Evolutionary conservation across 2,113 vertebrate genomes (phyloP), one percentile per base, ranked within the genome.

Genomic region (Synodontis membranacea): DNA sequence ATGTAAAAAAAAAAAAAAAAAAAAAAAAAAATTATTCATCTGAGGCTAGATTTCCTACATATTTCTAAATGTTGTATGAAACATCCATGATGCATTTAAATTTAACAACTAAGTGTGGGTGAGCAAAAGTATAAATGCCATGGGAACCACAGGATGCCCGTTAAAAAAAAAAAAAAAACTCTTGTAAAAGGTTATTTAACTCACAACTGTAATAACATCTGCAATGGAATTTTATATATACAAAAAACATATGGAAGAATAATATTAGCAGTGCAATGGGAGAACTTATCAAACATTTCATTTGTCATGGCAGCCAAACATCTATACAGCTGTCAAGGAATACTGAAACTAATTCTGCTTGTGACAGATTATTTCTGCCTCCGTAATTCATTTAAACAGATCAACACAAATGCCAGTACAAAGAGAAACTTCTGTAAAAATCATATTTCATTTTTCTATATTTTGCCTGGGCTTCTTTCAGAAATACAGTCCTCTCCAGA

Each of bases 301-400:
- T 64, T 17, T 82, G 80, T 48, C 39, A 62, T n/a, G 37, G 25
- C 56, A 62, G 23, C 79, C 34, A 81, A 60, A 37, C 54, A 81
- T 42, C 25, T 39, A 42, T 81, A 17, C 15, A 83, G 25, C 42
- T 44, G 39, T 46, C 14, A 46, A 46, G 39, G 2, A 46, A 48
- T 42, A n/a, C 17, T 7, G 42, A 17, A 48, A 76, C 2, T 17
- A 74, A 25, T 42, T 72, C 28, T 28, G 12, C 10, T 44, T 74
- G 21, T 74, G 70, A 75, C 42, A 76, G n/a, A 28, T 31, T 50
- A 48, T 78, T 78, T 78, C 74, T 31, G 31, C 46, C 5, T 19
- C 28, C 5, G 19, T 78, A 50, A 78, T 10, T 50, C 46, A 50
- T 78, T 50, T 78, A 7, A 48, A 75, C 5, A 15, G n/a, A 42